Evolutionary conservation across 2,797 vertebrate genomes (phyloP).

Genomic region (Iguana delicatissima): DNA sequence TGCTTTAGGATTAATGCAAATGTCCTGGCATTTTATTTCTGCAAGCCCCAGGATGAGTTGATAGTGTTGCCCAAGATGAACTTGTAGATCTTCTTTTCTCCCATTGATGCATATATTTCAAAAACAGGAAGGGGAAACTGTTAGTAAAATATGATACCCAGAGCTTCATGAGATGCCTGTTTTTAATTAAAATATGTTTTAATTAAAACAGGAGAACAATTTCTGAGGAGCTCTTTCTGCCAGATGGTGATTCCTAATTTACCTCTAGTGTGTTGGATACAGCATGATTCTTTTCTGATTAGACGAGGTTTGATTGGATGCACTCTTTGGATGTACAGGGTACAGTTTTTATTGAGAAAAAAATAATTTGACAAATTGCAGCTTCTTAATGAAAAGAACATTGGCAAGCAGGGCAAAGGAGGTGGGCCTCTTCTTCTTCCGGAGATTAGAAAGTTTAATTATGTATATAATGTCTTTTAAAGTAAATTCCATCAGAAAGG

Average conservation of each 20-base stretch:
- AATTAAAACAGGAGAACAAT: conserved; percentile 72
- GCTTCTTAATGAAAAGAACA: conserved; percentile 12
- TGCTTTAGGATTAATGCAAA: background rate
- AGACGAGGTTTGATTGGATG: conserved; percentile 47
- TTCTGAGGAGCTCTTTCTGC: conserved; percentile 70
- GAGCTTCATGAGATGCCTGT: conserved; percentile 67
- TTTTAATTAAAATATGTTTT: conserved; percentile 77
- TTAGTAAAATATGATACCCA: conserved; percentile 57
- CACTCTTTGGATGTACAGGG: conserved; percentile 39
- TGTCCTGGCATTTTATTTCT: background rate
- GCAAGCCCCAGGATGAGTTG: conserved; percentile 10
- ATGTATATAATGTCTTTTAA: background rate
- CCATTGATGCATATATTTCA: conserved; percentile 51
- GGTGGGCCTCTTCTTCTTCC: background rate
- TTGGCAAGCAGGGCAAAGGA: background rate
- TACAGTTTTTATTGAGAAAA: conserved; percentile 43
- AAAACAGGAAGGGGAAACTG: conserved; percentile 41
- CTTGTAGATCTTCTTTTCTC: conserved; percentile 19
- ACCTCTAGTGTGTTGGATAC: conserved; percentile 69
- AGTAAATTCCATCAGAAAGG: background rate
- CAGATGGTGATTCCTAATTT: conserved; percentile 80
- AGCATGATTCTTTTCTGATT: conserved; percentile 59
- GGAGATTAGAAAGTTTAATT: background rate
- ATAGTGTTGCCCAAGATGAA: conserved; percentile 46
- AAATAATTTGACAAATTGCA: conserved; percentile 46